Base-by-base conservation (phyloP, 2,113 vertebrate genomes). In the Oplegnathus fasciatus region DNA sequence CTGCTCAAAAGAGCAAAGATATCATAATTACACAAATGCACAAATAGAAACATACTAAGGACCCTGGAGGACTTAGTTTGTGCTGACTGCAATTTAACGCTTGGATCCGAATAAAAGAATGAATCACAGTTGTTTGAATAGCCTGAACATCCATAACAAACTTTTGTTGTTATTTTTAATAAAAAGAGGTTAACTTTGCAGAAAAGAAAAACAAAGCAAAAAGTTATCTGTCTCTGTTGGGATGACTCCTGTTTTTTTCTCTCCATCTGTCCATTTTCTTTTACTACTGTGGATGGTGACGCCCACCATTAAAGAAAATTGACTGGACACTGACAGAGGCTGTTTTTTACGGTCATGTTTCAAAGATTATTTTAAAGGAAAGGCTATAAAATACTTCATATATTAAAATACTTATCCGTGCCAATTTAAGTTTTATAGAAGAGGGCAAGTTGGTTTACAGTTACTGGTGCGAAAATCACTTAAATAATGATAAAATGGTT, bases 381-480 rank as follows among this genome's bases (percentile, higher is more conserved):
- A 32, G 2, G 13, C 26, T 18, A 44, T 74, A 61, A 67, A 55
- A 28, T 32, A 17, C 5, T 20, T 34, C 5, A 74, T 28, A 46
- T 6, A 40, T 34, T 46, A 65, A 61, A 55, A 62, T 77, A 60
- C 65, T 58, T 22, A 74, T 61, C 3, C 42, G 13, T 30, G 9
- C 24, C 28, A 70, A 26, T 68, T 17, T 44, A 0, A 2, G 3
- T 64, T 86, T 66, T 32, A 77, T 44, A 30, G 32, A 70, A 15
- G 50, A 30, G 26, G 57, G 2, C 20, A 65, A 64, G 40, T 82
- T 52, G 42, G 71, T 68, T 75, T 34, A 37, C 30, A 22, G 9
- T 22, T 37, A 32, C 30, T 62, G 64, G 11, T 66, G 52, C 55
- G 15, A 64, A 86, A 68, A 62, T 55, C 24, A 46, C 17, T 44